Evolutionary conservation across 2,888 invertebrate species (phyloP).

Genomic region (Alloplasta piceator): DNA sequence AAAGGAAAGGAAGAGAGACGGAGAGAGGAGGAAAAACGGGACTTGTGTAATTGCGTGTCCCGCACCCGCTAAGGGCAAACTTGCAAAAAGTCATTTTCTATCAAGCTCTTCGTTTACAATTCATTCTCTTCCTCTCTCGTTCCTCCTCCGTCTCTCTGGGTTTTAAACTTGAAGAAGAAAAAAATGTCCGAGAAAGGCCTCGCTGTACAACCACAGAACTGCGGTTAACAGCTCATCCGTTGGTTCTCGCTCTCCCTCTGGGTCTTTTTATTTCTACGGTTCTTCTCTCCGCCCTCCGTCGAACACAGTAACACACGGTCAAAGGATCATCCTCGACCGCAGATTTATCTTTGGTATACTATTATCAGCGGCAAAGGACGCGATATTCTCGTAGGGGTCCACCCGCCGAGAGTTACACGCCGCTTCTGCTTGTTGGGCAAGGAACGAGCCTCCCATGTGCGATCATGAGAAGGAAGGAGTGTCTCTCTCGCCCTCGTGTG

Average conservation of each 20-base stretch:
- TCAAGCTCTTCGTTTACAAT: slow-evolving; percentile 54
- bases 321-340: slow-evolving; percentile 65
- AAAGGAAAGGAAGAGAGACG: slow-evolving; percentile 3
- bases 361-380: slow-evolving; percentile 52
- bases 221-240: slow-evolving; percentile 65
- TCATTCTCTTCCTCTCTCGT: slow-evolving; percentile 21
- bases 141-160: slow-evolving; percentile 12
- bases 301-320: slow-evolving; percentile 60
- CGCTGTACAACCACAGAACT: slow-evolving; percentile 51
- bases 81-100: slow-evolving; percentile 52
- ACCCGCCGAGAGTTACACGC: slow-evolving; percentile 24
- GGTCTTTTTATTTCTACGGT: not conserved
- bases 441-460: slow-evolving; percentile 21
- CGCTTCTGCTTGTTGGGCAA: slow-evolving; percentile 11
- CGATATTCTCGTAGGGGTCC: slow-evolving; percentile 28
- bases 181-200: slow-evolving; percentile 25
- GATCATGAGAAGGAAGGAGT: slow-evolving; percentile 42
- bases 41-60: slow-evolving; percentile 61
- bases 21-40: slow-evolving; percentile 7
- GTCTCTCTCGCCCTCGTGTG: slow-evolving; percentile 50
- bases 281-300: slow-evolving; percentile 16
- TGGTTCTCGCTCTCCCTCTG: slow-evolving; percentile 42
- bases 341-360: slow-evolving; percentile 63
- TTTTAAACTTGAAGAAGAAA: slow-evolving; percentile 1
- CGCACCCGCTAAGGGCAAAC: slow-evolving; percentile 21